Percentiles rank a stretch among this genome's conserved stretches.
phyloP scores from a whole-genome alignment of 2,888 invertebrate species.

The Limenitis camilla region DNA sequence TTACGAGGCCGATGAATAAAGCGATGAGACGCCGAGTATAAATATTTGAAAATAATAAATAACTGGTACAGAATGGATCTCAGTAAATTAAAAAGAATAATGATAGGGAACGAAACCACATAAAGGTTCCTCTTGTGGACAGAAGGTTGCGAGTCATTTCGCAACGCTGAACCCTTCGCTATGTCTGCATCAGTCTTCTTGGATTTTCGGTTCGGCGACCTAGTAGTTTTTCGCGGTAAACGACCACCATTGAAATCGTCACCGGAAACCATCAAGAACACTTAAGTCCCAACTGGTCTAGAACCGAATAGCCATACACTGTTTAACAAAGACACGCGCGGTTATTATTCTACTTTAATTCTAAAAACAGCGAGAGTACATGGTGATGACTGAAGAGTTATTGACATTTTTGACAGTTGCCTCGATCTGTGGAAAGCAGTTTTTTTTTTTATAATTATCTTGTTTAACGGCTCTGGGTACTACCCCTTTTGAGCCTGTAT shows the following conservation, averaged over 20 bases:
- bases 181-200: constrained; percentile 77
- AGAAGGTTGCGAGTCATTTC: constrained; percentile 78
- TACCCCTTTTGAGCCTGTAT: too few species aligned
- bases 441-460: too few species aligned
- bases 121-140: constrained; percentile 92
- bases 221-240: constrained; percentile 79
- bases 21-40: constrained; percentile 86
- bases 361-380: constrained; percentile 44
- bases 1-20: constrained; percentile 79
- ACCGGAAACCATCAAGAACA: constrained; percentile 75
- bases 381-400: constrained; percentile 39
- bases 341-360: constrained; percentile 46
- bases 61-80: constrained; percentile 89
- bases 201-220: constrained; percentile 78
- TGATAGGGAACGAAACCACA: constrained; percentile 90
- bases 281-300: constrained; percentile 51
- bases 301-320: constrained; percentile 64
- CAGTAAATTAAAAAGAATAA: constrained; percentile 88
- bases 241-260: constrained; percentile 76
- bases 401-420: constrained; percentile 35
- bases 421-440: constrained; percentile 11
- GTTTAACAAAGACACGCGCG: constrained; percentile 55
- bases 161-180: constrained; percentile 76
- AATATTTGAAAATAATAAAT: constrained; percentile 88
- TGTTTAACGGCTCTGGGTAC: too few species aligned